Evolutionary conservation across 2,113 vertebrate genomes (phyloP).

Genomic region (Propithecus coquereli): DNA sequence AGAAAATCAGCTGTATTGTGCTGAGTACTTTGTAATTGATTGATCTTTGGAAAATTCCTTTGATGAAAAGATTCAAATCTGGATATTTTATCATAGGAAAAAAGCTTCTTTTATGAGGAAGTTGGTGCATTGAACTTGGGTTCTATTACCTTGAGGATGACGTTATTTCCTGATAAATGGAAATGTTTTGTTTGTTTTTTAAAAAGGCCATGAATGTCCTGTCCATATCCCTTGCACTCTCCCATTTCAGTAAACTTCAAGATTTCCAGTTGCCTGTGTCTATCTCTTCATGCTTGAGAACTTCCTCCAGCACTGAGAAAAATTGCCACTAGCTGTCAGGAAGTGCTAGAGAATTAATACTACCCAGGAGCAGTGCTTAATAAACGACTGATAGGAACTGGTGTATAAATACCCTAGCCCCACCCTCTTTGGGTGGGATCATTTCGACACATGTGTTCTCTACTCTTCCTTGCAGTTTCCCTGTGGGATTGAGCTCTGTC

Average conservation of each 20-base stretch:
- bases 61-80: slow-evolving; percentile 1
- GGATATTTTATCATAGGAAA: background rate
- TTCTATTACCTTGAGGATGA: background rate
- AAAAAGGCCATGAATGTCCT: background rate
- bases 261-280: background rate
- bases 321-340: background rate
- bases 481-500: background rate
- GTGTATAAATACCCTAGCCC: background rate
- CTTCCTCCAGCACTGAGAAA: background rate
- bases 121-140: background rate
- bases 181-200: background rate
- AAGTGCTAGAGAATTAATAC: background rate
- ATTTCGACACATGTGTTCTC: background rate
- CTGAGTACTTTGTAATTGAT: background rate
- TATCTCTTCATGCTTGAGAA: background rate
- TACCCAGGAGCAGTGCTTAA: background rate
- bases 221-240: background rate
- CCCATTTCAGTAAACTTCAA: background rate
- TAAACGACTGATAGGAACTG: background rate
- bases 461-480: background rate
- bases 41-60: slow-evolving; percentile 25
- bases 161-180: background rate
- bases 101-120: background rate
- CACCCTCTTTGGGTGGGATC: background rate
- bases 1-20: slow-evolving; percentile 12